phyloP scores from a whole-genome alignment of 2,888 invertebrate species.

The Heliconius aoede region DNA sequence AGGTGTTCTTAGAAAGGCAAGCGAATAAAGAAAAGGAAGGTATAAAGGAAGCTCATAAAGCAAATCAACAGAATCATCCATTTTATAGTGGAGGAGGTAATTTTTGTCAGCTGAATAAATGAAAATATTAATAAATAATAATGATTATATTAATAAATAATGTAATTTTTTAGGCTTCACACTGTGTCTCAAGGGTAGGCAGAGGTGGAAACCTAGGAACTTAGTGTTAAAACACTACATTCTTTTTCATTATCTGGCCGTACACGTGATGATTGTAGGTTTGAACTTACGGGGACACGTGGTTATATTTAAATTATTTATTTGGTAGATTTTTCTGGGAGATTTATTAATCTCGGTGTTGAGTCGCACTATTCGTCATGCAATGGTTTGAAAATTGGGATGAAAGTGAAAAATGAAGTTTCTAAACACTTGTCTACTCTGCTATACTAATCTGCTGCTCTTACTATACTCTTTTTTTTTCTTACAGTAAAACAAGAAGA shows the following conservation, averaged over 20 bases:
- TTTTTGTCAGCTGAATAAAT: no score
- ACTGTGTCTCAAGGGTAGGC: no score
- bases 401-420: neutral
- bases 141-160: no score
- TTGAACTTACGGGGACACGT: neutral
- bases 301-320: neutral
- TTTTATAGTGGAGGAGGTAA: slow-evolving; percentile 79
- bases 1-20: slow-evolving; percentile 87
- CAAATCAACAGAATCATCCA: slow-evolving; percentile 86
- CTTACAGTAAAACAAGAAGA: slow-evolving; percentile 64
- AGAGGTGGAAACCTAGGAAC: no score
- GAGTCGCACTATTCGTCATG: neutral
- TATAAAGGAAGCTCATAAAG: slow-evolving; percentile 85
- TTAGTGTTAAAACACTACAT: neutral
- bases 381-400: neutral
- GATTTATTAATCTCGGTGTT: neutral
- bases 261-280: no score
- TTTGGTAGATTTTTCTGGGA: no score
- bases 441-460: neutral
- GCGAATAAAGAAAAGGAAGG: slow-evolving; percentile 84
- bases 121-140: no score
- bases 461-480: neutral
- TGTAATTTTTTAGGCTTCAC: no score
- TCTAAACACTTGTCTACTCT: neutral
- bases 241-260: no score